Conservation (phyloP, 2,113 vertebrate species). For the Sphyrna mokarran region DNA sequence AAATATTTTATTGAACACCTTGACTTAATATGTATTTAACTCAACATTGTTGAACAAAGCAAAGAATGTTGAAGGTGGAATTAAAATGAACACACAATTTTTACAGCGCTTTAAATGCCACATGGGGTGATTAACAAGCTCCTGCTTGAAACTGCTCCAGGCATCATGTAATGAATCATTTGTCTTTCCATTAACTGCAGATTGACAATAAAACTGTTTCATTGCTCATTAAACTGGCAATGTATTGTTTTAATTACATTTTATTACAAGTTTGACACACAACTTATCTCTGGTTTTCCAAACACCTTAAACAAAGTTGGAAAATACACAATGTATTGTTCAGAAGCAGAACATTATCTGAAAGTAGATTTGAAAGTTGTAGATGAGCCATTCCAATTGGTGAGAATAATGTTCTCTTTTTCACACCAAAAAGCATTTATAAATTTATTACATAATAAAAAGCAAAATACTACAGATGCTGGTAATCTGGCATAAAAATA, state of each 20-base stretch:
- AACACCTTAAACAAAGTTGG: neutral
- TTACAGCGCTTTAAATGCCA: neutral
- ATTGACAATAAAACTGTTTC: neutral
- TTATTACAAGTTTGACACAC: neutral
- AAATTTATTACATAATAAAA: too few relatives aligned
- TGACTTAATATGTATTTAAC: neutral
- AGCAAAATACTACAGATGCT: too few relatives aligned
- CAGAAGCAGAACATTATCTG: neutral
- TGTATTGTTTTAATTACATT: neutral
- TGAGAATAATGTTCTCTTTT: neutral
- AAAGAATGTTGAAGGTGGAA: neutral
- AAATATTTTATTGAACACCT: neutral
- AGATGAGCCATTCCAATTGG: neutral
- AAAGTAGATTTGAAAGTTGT: neutral
- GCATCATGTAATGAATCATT: constrained; percentile 21
- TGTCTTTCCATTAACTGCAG: constrained; percentile 13
- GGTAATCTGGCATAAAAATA: too few relatives aligned
- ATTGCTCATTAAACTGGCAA: neutral
- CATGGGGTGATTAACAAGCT: neutral
- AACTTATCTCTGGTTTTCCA: neutral
- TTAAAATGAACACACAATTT: neutral
- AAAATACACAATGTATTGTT: neutral
- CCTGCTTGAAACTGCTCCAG: neutral
- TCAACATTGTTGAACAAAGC: neutral
- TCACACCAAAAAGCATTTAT: neutral